Evolutionary conservation across 1,140 invertebrate genomes (phyloP).

Genomic region (Plutomurus gul): DNA sequence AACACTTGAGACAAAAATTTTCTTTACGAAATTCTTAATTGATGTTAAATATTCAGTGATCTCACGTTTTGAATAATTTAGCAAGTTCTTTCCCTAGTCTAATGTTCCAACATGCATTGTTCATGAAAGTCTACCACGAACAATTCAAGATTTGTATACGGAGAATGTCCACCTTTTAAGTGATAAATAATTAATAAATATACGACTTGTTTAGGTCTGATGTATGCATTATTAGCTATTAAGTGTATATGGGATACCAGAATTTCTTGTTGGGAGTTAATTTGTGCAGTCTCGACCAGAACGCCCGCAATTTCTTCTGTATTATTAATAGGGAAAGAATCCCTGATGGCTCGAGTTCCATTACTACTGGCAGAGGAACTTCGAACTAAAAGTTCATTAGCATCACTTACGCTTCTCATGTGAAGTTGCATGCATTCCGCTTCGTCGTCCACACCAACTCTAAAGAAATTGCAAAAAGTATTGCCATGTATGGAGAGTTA

Average conservation of each 20-base stretch:
- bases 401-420: conserved; percentile 77
- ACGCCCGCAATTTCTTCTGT: conserved; percentile 35
- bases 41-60: too few species aligned
- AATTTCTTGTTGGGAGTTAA: not conserved
- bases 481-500: not conserved
- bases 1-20: too few species aligned
- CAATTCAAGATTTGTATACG: too few species aligned
- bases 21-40: too few species aligned
- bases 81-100: too few species aligned
- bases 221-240: not conserved
- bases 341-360: not conserved
- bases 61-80: too few species aligned
- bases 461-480: conserved; percentile 60
- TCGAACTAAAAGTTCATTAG: not conserved
- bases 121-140: too few species aligned
- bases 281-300: conserved; percentile 5
- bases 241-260: not conserved
- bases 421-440: conserved; percentile 78
- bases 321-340: conserved; percentile 1
- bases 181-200: too few species aligned
- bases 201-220: not conserved
- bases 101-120: too few species aligned
- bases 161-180: too few species aligned
- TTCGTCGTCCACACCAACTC: conserved; percentile 87
- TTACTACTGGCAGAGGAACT: conserved; percentile 24